Conservation (phyloP, 2,113 vertebrate species). For the Lampris megalopsis region DNA sequence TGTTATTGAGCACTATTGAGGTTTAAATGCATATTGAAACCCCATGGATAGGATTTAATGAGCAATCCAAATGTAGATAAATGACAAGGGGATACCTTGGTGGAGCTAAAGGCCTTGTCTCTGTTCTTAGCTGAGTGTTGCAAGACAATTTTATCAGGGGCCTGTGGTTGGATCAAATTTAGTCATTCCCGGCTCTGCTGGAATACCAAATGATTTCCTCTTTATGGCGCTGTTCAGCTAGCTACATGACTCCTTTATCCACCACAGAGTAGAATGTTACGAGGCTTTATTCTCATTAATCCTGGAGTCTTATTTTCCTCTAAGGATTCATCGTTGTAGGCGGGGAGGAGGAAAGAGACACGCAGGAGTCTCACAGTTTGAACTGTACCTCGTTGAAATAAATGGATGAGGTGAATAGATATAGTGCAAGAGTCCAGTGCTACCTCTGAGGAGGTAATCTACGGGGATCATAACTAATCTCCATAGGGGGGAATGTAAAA, state of each 20-base stretch:
- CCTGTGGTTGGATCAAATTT: background rate
- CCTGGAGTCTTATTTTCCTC: background rate
- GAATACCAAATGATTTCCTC: slow-evolving; percentile 22
- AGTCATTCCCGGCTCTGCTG: slow-evolving; percentile 4
- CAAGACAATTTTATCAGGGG: background rate
- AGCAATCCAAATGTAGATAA: slow-evolving; percentile 10
- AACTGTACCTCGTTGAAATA: background rate
- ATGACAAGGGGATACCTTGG: background rate
- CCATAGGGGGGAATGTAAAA: background rate
- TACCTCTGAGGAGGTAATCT: background rate
- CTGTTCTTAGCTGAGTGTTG: background rate
- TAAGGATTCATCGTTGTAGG: too few species aligned
- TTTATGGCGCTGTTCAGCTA: background rate
- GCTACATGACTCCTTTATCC: background rate
- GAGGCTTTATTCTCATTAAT: background rate
- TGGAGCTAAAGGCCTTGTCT: slow-evolving; percentile 8
- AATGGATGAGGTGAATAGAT: background rate
- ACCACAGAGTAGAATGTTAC: background rate
- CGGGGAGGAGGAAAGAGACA: background rate
- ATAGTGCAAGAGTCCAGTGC: too few species aligned
- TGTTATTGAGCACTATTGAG: background rate
- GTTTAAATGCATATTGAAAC: background rate
- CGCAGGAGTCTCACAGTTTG: background rate
- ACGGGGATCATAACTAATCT: too few species aligned
- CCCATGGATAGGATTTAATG: background rate